Base-by-base conservation (phyloP, 1,140 invertebrate species). In the Anastrepha ludens region DNA sequence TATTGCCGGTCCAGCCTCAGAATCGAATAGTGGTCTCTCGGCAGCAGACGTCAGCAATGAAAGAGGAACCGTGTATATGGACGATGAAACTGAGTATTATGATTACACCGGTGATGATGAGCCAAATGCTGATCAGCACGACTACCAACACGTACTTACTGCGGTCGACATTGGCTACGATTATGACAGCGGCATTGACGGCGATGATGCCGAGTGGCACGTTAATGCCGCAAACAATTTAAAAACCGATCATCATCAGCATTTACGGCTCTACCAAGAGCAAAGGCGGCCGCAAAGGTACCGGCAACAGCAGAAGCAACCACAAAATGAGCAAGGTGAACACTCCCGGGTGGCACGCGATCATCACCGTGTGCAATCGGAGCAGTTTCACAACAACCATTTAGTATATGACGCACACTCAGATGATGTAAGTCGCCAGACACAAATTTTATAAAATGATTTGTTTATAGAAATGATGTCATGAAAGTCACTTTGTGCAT, bases 361-460 rank as follows among this genome's bases (percentile, higher is more conserved):
- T 81, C 74, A 81, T 55, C 74, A 81, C 29, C 74, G 74, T 5
- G 74, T 81, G 55, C 74, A 81, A 81, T 20, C 44, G n/a, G 3
- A 20, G n/a, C 39, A 44, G 67, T 47, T 81, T 13, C 17, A 9
- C 6, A 55, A 55, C 74, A 55, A 81, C 41, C 74, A 55, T 55
- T 81, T 81, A 47, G 6, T n/a, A 55, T 81, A 55, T 55, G 74
- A 81, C 74, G 13, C 47, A 13, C 41, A 39, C 70, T n/a, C 47
- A 41, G 74, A 81, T 55, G 74, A 81, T 81, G 74, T 81, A 81
- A 81, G 74, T 81, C n/a, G 44, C 60, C 7, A 58, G 13, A 58
- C 7, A 29, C 11, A 67, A 15, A 67, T 67, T 20, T 9, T 39
- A 67, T 67, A 67, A 67, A 67, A 67, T 67, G 29, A 1, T 67